Evolutionary conservation across 2,797 vertebrate genomes (phyloP), one percentile per base, ranked within the genome.

Genomic region (Myotis vivesi): DNA sequence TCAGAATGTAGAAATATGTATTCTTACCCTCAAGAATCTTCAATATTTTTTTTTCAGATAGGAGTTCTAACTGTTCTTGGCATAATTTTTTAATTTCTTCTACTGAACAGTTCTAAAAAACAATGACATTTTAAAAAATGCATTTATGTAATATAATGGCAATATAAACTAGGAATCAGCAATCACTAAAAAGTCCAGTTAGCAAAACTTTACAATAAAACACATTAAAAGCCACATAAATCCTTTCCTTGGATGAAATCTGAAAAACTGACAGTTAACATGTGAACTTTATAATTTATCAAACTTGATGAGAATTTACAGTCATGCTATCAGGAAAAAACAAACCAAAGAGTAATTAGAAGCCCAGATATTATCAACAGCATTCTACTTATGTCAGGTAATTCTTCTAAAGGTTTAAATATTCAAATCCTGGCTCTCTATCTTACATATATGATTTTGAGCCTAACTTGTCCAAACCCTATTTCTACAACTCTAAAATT

Each of bases 21-120:
- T 89, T 94, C 98, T 98, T 98, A 99, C 99, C 99, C 97, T 99
- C 99, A 94, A 99, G 98, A 97, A 99, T 99, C 98, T 99, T 99
- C 95, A 99, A 94, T 3, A 99, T 98, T 89, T 98, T 99, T 95
- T 98, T 99, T 97, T 99, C 99, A 11, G 99, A 99, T 92, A 99
- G 98, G 33, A 98, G 98, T 87, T 99, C 98, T 98, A 99, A 98
- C 77, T 99, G 99, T 95, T 99, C 99, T 98, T 98, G 98, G 96
- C 99, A 99, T 72, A 99, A 98, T 49, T 97, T 98, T 98, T 99
- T 99, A 95, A 99, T 99, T 98, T 99, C 99, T 2, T 99, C 99
- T 96, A 99, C 96, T 95, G 98, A 98, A 97, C 98, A 99, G 92
- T 98, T 98, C 99, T 99, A 98, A 94, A 96, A 89, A 79, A 97